Evolutionary conservation across 2,113 vertebrate species (phyloP), one percentile per base, ranked within the genome.

Genomic region (Prietella phreatophila): DNA sequence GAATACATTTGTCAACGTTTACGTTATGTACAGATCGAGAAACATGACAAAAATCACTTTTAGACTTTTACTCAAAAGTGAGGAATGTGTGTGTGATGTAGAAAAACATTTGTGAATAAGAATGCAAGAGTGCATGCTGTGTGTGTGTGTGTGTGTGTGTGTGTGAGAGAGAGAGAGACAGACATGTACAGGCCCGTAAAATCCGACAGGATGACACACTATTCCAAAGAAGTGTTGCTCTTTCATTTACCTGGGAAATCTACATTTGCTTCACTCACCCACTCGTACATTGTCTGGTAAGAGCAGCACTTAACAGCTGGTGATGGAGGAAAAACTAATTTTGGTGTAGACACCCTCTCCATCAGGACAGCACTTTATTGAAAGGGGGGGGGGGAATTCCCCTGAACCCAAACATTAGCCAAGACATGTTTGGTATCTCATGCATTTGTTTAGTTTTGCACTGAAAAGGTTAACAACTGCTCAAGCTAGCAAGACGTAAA

Each of bases 191-290:
- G 30, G n/a, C 86, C 67, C 20, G 56, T 56, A 22, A 76, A 56
- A n/a, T 79, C 71, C 71, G 39, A 89, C 33, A 17, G 47, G 20
- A 65, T 78, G 19, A 83, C 25, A 56, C 58, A 76, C 20, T 36
- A 33, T 85, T 79, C 83, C 39, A 22, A 5, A 69, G 63, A 84
- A 63, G 65, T 75, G 3, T 58, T 76, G 39, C 73, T 56, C 11
- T 10, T 27, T 14, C 5, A 17, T 61, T 88, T 85, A 84, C 79
- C 76, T 88, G 42, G 80, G 88, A 90, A 11, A 83, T 36, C 47
- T 80, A 39, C 10, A 69, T 76, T 67, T 67, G 13, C 65, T 67
- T 67, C 5, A 60, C 20, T 61, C 33, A 82, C 33, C 8, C 47
- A 36, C 67, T 33, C n/a, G 17, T 1, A 33, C 65, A 30, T 27